Conservation (phyloP, 2,797 vertebrate genomes). For the Smutsia temminckii region DNA sequence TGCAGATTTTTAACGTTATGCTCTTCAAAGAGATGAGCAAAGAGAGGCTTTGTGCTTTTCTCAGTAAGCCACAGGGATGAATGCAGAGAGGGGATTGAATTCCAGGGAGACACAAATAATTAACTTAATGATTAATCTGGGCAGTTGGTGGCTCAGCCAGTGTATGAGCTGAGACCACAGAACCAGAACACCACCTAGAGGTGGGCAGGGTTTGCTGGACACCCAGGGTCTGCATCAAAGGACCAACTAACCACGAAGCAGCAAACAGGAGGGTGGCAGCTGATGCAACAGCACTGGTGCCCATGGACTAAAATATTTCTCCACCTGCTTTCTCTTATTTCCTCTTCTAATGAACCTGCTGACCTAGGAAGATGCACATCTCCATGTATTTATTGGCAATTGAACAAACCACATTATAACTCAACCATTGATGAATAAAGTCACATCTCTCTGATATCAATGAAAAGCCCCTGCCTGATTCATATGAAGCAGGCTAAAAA, state of each 20-base stretch:
- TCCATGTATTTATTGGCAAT: not conserved
- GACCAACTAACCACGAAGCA: not conserved
- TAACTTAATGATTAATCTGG: not conserved
- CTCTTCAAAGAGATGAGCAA: not conserved
- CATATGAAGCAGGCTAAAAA: not conserved
- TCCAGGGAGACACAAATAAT: not conserved
- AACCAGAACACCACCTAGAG: not conserved
- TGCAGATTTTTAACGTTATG: not conserved
- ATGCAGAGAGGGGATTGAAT: not conserved
- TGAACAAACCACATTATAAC: not conserved
- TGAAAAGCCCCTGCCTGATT: not conserved
- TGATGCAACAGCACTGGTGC: fast-evolving
- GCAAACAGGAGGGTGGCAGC: fast-evolving
- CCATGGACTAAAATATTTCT: fast-evolving
- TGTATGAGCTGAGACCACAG: not conserved
- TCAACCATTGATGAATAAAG: not conserved
- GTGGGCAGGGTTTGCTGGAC: not conserved
- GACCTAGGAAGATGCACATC: not conserved
- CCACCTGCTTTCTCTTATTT: not conserved
- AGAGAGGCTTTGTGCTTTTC: not conserved
- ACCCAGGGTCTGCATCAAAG: fast-evolving
- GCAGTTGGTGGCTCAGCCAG: not conserved
- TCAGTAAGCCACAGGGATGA: not conserved
- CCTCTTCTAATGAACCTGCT: not conserved
- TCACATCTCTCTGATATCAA: not conserved